Base-by-base conservation (phyloP, 1,140 invertebrate genomes). In the Drosophila ercepeae region DNA sequence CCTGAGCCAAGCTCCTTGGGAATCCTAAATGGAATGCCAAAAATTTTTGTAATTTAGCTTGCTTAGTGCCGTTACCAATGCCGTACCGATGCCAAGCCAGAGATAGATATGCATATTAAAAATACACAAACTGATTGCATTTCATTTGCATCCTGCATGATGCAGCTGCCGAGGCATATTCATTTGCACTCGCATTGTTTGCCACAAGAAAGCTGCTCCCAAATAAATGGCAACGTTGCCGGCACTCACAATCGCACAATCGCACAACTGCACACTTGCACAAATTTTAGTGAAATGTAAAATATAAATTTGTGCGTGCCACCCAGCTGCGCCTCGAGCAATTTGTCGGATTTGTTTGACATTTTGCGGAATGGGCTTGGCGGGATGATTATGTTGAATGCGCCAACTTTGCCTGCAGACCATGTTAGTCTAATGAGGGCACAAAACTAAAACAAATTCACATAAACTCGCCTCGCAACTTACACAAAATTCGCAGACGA, bases 281-380 rank as follows among this genome's bases (percentile, higher is more conserved):
- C 42, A 64, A 65, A 19, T 71, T 65, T 49, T 78, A 57, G 51
- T 72, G 29, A 73, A 49, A 78, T 60, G 78, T 55, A 60, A 83
- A 74, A 77, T 82, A 75, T 75, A 63, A 73, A 73, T 73, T 68
- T 54, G 69, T 73, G 69, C 69, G 69, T 73, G 69, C 34, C 49
- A 71, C 25, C 49, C 69, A 72, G 48, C 39, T 70, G 51, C 39
- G 50, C 65, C 67, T 68, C 57, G 52, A 65, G 67, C 65, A 76
- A 86, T 86, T 86, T 84, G 76, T 84, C 81, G 69, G 63, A 76
- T 61, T 68, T 77, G 63, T 84, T 76, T 81, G 81, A 86, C 81
- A 86, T 75, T 72, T 63, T 50, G 39, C 41, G 39, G 51, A 25
- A 55, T 39, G 13, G 55, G 27, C 7, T 49, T 23, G 52, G 34